phyloP scores from a whole-genome alignment of 2,797 vertebrate species.

The Coluber constrictor region DNA sequence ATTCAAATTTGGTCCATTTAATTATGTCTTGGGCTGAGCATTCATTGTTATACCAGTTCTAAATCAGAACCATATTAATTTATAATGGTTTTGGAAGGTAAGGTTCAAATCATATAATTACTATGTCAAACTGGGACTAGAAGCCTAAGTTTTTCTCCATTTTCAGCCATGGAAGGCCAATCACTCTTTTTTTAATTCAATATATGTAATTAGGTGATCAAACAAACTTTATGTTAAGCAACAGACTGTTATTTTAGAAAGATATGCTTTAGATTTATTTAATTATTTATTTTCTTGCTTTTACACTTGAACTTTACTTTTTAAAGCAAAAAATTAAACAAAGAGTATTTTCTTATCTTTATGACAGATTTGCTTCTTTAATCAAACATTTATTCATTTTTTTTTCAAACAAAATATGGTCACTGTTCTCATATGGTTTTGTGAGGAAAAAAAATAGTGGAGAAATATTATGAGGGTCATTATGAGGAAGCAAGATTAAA shows the following conservation, averaged over 20 bases:
- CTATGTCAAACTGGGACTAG: neutral
- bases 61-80: neutral
- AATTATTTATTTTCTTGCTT: neutral
- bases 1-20: neutral
- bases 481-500: neutral
- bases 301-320: neutral
- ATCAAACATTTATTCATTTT: neutral
- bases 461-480: neutral
- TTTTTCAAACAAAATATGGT: neutral
- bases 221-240: neutral
- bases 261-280: neutral
- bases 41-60: neutral
- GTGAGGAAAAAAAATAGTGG: neutral
- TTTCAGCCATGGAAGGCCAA: neutral
- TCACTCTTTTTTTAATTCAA: neutral
- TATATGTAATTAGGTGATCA: neutral
- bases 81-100: neutral
- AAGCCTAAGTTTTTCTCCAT: neutral
- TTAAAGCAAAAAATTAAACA: neutral
- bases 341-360: neutral
- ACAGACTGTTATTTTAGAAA: neutral
- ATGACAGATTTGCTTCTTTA: neutral
- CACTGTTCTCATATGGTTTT: neutral
- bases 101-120: neutral
- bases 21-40: neutral